Conservation (phyloP, 2,113 vertebrate species). For the Acanthochromis polyacanthus region DNA sequence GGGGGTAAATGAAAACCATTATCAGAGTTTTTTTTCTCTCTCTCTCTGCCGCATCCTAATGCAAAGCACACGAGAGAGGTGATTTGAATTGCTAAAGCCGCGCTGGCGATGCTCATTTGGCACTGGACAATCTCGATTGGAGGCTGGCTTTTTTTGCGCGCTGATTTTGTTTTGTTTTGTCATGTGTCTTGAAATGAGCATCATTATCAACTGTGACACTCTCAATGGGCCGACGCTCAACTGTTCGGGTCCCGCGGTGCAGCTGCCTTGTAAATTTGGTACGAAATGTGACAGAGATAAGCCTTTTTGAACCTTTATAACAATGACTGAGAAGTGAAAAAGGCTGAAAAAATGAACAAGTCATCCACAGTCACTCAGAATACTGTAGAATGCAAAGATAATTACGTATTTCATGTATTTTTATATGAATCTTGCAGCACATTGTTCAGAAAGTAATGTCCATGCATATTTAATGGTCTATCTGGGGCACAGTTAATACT, state of each 20-base stretch:
- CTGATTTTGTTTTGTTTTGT: conserved; percentile 75
- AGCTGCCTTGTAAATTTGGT: conserved; percentile 38
- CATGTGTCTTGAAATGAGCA: conserved; percentile 64
- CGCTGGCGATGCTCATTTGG: conserved; percentile 54
- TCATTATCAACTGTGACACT: conserved; percentile 63
- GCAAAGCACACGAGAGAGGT: conserved; percentile 68
- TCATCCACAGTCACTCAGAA: conserved; percentile 28
- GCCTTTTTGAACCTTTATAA: conserved; percentile 30
- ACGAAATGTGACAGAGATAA: conserved; percentile 30
- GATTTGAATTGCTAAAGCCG: conserved; percentile 73
- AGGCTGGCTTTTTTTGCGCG: conserved; percentile 42
- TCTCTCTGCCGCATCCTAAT: conserved; percentile 66
- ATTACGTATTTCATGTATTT: background rate
- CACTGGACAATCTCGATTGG: conserved; percentile 60
- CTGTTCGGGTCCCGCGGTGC: conserved; percentile 23
- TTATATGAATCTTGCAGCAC: conserved; percentile 1
- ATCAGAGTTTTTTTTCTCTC: conserved; percentile 68
- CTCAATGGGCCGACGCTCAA: conserved; percentile 44
- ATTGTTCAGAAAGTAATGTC: conserved; percentile 19
- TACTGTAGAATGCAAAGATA: background rate
- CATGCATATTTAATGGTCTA: conserved; percentile 38
- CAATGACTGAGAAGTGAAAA: conserved; percentile 28
- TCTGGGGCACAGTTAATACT: conserved; percentile 9
- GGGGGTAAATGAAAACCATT: conserved; percentile 86
- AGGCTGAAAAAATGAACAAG: conserved; percentile 11